Conservation (phyloP, 2,797 vertebrate genomes). For the Neosalanx taihuensis region DNA sequence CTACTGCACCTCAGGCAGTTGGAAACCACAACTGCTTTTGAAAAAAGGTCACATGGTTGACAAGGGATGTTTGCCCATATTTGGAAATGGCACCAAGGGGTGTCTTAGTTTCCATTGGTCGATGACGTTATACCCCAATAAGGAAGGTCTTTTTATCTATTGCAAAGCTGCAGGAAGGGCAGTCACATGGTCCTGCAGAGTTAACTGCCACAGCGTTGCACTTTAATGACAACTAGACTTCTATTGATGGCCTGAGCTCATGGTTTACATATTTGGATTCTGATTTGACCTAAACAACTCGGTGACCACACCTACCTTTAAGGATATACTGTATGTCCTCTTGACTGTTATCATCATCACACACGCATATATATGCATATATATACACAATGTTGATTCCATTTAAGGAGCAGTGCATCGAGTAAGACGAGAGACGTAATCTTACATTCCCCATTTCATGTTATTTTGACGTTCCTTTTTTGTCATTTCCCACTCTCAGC, state of each 20-base stretch:
- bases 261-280: constrained; percentile 80
- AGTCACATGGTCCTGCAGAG: constrained; percentile 68
- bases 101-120: constrained; percentile 50
- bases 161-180: constrained; percentile 64
- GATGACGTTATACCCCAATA: constrained; percentile 40
- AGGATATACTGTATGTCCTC: constrained; percentile 74
- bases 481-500: constrained; percentile 38
- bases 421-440: constrained; percentile 36
- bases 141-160: constrained; percentile 60
- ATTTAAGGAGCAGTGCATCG: constrained; percentile 11
- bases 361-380: constrained; percentile 63
- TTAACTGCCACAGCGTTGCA: constrained; percentile 84
- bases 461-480: neutral
- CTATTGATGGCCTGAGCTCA: constrained; percentile 70
- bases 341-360: constrained; percentile 75
- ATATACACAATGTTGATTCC: neutral
- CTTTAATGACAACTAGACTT: constrained; percentile 77
- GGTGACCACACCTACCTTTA: constrained; percentile 84
- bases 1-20: neutral
- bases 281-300: constrained; percentile 72
- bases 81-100: constrained; percentile 16
- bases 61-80: neutral
- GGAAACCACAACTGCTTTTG: too few relatives aligned
- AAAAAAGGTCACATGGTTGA: neutral
- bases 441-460: neutral